Conservation (phyloP, 2,888 invertebrate genomes). For the Agrochola lychnidis region DNA sequence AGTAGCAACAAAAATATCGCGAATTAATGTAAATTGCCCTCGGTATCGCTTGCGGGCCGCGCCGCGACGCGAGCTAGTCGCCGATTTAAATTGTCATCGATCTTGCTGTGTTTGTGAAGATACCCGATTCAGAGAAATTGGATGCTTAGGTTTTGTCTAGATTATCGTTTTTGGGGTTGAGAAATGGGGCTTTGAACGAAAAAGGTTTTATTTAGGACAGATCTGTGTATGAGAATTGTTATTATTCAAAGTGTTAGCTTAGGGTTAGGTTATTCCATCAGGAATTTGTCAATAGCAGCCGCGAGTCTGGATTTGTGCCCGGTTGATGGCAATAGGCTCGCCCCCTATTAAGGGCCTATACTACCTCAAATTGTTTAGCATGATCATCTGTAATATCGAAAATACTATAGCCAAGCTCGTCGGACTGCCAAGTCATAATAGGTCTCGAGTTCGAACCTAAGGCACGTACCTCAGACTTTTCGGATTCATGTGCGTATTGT, state of each 20-base stretch:
- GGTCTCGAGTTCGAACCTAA: too few species aligned
- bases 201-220: conserved; percentile 4
- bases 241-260: background rate
- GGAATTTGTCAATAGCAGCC: too few species aligned
- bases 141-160: conserved; percentile 36
- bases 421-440: too few species aligned
- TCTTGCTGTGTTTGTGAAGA: conserved; percentile 57
- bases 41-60: conserved; percentile 56
- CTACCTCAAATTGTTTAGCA: too few species aligned
- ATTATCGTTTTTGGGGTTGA: conserved; percentile 44
- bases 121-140: conserved; percentile 37
- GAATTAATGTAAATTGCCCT: conserved; percentile 71
- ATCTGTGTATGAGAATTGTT: conserved; percentile 1
- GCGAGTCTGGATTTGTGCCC: background rate
- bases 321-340: background rate
- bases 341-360: background rate
- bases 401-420: too few species aligned
- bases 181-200: conserved; percentile 1
- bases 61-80: conserved; percentile 48
- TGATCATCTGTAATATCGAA: too few species aligned
- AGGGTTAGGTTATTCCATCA: too few species aligned
- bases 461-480: too few species aligned
- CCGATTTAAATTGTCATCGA: conserved; percentile 62
- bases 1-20: conserved; percentile 71
- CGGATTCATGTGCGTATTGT: too few species aligned